Base-by-base conservation (phyloP, 2,113 vertebrate species). In the Cinclus mexicanus region DNA sequence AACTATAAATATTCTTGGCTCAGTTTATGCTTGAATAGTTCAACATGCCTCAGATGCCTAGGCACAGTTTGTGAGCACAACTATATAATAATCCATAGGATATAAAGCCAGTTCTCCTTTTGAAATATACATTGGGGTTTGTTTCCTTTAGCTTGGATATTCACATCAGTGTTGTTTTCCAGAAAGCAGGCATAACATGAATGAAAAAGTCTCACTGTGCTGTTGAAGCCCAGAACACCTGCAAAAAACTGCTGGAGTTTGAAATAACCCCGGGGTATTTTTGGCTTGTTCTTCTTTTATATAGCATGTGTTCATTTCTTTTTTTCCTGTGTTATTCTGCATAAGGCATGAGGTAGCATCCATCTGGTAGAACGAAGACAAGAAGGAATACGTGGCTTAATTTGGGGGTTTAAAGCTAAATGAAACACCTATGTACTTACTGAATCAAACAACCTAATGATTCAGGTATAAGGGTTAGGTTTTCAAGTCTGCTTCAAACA, bases 1-100 rank as follows among this genome's bases (percentile, higher is more conserved):
- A 90, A 87, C 95, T 91, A 94, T 97, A 94, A 95, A 96, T 97
- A 97, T 94, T 93, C 93, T 96, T 89, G 90, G 91, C 90, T 92
- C 60, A 90, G 50, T 86, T 91, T 96, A 86, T 88, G 86, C 83
- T 95, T 91, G 87, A 91, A 87, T 83, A 97, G 87, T 70, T 96
- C 70, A 96, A 83, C 80, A 63, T 91, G 89, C 61, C 94, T 85
- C 85, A 87, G 65, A 97, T 91, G 68, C 76, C 71, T 78, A 67
- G 83, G 83, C 77, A 78, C 72, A 84, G 56, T 86, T 91, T 95
- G 81, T 85, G 93, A 96, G 91, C 79, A 41, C 28, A 83, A 69
- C 47, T 87, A 68, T 96, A 57, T 69, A 94, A 89, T 60, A 96
- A 89, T 90, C 94, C 44, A 55, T 77, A 60, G 84, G 79, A 95